Percentiles rank a stretch among this genome's conserved stretches.
Evolutionary conservation across 2,888 invertebrate species (phyloP).

Genomic region (Synergus laeviventris): DNA sequence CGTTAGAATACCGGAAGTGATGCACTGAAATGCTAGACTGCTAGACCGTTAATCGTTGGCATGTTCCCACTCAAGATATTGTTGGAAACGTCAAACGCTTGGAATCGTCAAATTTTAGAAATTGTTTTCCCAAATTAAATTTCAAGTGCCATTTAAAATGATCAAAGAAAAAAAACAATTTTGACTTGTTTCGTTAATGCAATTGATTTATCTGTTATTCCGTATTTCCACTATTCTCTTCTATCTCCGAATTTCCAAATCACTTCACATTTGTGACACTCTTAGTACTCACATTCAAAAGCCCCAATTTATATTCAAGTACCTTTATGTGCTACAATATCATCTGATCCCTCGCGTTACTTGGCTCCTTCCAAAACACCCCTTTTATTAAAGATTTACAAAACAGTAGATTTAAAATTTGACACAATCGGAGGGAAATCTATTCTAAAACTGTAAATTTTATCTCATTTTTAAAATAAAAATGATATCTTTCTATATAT

Average conservation of each 20-base stretch:
- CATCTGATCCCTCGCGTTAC: neutral
- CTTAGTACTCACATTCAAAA: constrained; percentile 1
- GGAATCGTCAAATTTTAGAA: too few relatives aligned
- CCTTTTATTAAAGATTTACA: neutral
- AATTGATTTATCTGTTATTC: neutral
- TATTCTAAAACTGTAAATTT: neutral
- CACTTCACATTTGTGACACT: neutral
- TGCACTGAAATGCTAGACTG: too few relatives aligned
- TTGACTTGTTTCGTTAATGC: too few relatives aligned
- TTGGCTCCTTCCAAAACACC: neutral
- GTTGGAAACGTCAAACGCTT: too few relatives aligned
- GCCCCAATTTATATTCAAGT: constrained; percentile 3
- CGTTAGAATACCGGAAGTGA: too few relatives aligned
- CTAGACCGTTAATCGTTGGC: too few relatives aligned
- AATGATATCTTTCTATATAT: too few relatives aligned
- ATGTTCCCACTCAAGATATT: too few relatives aligned
- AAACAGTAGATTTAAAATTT: neutral
- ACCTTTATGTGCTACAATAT: neutral
- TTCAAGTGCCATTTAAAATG: neutral
- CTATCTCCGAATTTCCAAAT: neutral
- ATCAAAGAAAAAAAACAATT: too few relatives aligned
- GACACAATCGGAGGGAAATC: neutral
- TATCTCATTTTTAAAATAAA: neutral
- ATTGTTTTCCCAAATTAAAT: neutral
- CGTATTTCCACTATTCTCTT: neutral